A percentile compares a stretch with the other conserved stretches of the same genome.
Evolutionary conservation across 1,140 invertebrate species (phyloP).

Genomic region (Lordiphosa clarofinis): DNA sequence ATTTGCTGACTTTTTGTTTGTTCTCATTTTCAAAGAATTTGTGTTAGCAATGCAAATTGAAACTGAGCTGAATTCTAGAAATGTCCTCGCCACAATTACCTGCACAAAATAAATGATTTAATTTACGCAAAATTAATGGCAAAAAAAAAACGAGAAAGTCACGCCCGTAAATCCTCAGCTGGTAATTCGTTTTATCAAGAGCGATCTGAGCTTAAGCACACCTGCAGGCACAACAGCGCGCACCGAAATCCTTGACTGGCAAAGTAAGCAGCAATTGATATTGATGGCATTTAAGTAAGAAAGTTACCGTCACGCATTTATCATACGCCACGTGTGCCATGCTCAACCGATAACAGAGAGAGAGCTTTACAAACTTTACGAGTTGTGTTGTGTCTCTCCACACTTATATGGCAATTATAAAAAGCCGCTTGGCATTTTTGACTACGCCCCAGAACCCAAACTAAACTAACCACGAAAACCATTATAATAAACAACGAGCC

Average conservation of each 20-base stretch:
- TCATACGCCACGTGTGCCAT: slow-evolving; percentile 55
- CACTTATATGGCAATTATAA: slow-evolving; percentile 57
- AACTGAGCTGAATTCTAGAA: slow-evolving; percentile 3
- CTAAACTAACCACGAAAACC: slow-evolving; percentile 66
- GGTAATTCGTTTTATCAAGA: slow-evolving; percentile 56
- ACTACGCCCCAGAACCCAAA: slow-evolving; percentile 5
- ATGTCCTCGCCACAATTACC: slow-evolving; percentile 22
- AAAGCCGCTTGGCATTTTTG: slow-evolving; percentile 20
- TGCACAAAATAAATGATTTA: slow-evolving; percentile 63
- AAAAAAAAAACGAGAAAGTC: slow-evolving; percentile 20
- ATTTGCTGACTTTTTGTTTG: slow-evolving; percentile 22
- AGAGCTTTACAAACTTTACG: slow-evolving; percentile 15
- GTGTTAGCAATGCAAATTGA: slow-evolving; percentile 14
- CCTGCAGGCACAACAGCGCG: slow-evolving; percentile 21
- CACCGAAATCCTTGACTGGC: slow-evolving; percentile 19
- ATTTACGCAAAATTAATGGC: slow-evolving; percentile 58
- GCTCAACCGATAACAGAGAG: background rate
- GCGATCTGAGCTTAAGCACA: slow-evolving; percentile 43
- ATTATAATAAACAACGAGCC: slow-evolving; percentile 71
- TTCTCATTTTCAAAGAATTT: slow-evolving; percentile 2
- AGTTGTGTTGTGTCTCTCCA: slow-evolving; percentile 3
- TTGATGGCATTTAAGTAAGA: slow-evolving; percentile 51
- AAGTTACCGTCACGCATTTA: slow-evolving; percentile 48
- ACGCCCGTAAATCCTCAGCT: slow-evolving; percentile 36
- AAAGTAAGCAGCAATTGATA: slow-evolving; percentile 58